Conservation (phyloP, 2,888 invertebrate species). For the Coleophora flavipennella region DNA sequence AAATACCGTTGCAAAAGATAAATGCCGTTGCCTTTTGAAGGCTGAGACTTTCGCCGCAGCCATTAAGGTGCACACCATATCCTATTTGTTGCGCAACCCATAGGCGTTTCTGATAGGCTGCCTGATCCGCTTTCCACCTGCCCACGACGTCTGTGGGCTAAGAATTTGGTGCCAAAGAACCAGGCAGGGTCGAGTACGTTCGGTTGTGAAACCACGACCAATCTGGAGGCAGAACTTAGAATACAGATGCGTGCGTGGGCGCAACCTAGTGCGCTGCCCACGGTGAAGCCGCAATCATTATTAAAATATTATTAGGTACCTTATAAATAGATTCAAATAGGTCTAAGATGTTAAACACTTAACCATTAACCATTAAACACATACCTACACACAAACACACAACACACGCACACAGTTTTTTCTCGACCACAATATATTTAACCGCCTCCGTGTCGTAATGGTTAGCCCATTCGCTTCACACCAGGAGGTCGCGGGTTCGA, state of each 20-base stretch:
- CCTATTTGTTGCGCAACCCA: constrained; percentile 49
- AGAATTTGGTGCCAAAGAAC: constrained; percentile 47
- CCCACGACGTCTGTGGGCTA: constrained; percentile 59
- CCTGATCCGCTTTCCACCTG: constrained; percentile 60
- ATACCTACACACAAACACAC: too few relatives aligned
- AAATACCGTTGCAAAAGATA: too few relatives aligned
- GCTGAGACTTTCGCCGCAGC: constrained; percentile 35
- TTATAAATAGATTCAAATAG: not conserved
- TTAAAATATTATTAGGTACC: constrained; percentile 13
- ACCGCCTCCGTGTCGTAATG: too few relatives aligned
- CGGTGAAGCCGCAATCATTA: constrained; percentile 27
- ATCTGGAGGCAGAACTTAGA: constrained; percentile 26
- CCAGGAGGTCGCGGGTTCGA: too few relatives aligned
- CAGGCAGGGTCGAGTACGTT: constrained; percentile 31
- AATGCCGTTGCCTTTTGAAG: constrained; percentile 30
- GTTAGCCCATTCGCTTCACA: too few relatives aligned
- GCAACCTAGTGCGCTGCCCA: constrained; percentile 36
- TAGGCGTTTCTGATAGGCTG: constrained; percentile 19
- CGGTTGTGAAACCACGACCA: constrained; percentile 50
- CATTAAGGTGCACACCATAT: constrained; percentile 51
- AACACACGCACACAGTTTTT: too few relatives aligned
- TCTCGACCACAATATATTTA: too few relatives aligned
- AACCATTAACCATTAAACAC: too few relatives aligned
- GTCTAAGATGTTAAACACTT: not conserved
- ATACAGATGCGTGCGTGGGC: constrained; percentile 45